phyloP scores from a whole-genome alignment of 2,113 vertebrate genomes.

The Protobothrops flavoviridis region DNA sequence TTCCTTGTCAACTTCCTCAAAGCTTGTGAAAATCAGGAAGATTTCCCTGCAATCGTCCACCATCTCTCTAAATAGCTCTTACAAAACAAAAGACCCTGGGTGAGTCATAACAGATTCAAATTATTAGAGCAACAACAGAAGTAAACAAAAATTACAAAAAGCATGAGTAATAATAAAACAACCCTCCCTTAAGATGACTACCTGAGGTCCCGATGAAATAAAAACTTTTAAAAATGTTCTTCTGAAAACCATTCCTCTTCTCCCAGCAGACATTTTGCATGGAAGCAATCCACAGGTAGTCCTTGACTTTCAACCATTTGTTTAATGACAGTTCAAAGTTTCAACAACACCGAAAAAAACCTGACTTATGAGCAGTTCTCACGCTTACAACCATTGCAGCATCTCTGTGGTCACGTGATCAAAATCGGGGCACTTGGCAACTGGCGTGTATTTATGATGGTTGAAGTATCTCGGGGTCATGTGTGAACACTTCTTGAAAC shows the following conservation, averaged over 20 bases:
- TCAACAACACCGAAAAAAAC: background rate
- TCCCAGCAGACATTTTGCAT: background rate
- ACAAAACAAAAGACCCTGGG: background rate
- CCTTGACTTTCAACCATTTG: background rate
- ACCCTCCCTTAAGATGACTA: background rate
- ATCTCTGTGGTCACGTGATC: background rate
- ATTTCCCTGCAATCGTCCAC: background rate
- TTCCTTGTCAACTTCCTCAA: background rate
- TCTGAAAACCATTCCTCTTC: background rate
- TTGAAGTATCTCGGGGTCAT: too few relatives aligned
- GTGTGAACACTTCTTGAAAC: too few relatives aligned
- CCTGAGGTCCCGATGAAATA: background rate
- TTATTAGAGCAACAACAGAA: background rate
- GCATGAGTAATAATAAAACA: background rate
- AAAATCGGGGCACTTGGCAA: background rate
- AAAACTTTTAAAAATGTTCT: background rate
- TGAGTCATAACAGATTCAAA: background rate
- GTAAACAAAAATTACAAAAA: background rate
- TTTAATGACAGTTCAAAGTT: background rate
- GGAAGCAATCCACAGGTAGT: background rate
- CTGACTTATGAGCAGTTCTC: background rate
- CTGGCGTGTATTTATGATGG: too few relatives aligned
- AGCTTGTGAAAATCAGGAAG: background rate
- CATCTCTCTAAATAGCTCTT: background rate
- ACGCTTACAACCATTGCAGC: background rate